Evolutionary conservation across 1,140 invertebrate species (phyloP), one percentile per base, ranked within the genome.

Genomic region (Mizuhopecten yessoensis): DNA sequence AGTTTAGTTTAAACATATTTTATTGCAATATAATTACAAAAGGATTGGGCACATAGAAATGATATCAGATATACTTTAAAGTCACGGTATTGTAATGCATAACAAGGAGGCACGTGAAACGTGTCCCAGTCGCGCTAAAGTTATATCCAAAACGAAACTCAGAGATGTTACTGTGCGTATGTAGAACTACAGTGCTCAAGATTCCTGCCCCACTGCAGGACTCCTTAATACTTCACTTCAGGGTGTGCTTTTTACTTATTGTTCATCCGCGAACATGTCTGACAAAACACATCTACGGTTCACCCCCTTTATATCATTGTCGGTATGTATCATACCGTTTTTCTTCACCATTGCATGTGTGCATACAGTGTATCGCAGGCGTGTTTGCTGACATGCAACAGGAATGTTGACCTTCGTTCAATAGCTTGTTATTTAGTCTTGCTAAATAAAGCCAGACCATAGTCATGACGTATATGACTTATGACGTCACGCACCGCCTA

Each of bases 381-480:
- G 57, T 9, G 57, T 5, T 7, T 39, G 36, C 11, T 29, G 23
- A 7, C 17, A 29, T 29, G 0, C 29, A 75, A 7, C 57, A 11
- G 17, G 23, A 9, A 45, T 2, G 57, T 29, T n/a, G 5, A 75
- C 29, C 23, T 7, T n/a, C n/a, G 29, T 75, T 17, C 57, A 75
- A 29, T 5, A 75, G 23, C 23, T 75, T 29, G n/a, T 75, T 75
- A 29, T 17, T 5, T 29, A 75, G 23, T 29, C 23, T 75, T 75
- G 23, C 57, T 75, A 75, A 75, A 75, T 75, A 75, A 75, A 75
- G 57, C 57, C 57, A 75, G 5, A 75, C 57, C 57, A 75, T 29
- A 29, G n/a, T 29, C 23, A 75, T 75, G 57, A 75, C 57, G 57
- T 75, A 29, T n/a, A 75, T 75, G 23, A 75, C n/a, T n/a, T 75